Base-by-base conservation (phyloP, 30 jellyfish, hydroid and myxozoan species). In the Aurelia coerulea region DNA sequence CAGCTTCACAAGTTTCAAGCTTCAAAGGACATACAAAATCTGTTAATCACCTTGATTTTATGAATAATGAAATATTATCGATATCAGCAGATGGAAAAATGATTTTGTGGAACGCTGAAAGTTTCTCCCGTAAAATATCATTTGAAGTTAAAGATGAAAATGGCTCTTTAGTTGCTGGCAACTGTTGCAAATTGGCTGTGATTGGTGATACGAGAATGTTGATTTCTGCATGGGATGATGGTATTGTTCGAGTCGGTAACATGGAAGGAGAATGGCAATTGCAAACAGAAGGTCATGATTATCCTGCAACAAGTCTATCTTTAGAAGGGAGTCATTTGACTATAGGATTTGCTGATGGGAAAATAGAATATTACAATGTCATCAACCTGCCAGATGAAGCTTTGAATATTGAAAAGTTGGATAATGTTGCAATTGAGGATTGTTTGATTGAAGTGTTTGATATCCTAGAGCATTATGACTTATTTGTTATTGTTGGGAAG, bases 151-250 rank as follows among this genome's bases (percentile, higher is more conserved):
- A 62, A 11, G 50, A 35, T n/a, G 68, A 62, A 42, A 29, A 41
- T 53, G 89, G 62, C 29, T 18, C 62, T 11, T 23, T 19, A 0
- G 42, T 78, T 33, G 42, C 89, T 23, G 89, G 89, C 17, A 78
- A 78, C 39, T 62, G 66, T 10, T 78, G 89, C 68, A 62, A 72
- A 41, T 19, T 60, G 12, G 56, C 56, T 4, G 32, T 62, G 79
- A 64, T 59, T 18, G 31, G 31, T 60, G 79, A 42, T 39, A 14
- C 14, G 35, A 41, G 23, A 7, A 35, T 67, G 78, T 18, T 78
- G 67, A 9, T 78, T 29, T 78, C 89, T 10, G 89, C 71, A 10
- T 78, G 89, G 89, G 89, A 78, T 78, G 89, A 78, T 41, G 89
- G 89, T 7, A 17, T 60, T 16, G 51, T 78, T 35, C 78, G 89